Evolutionary conservation across 2,113 vertebrate species (phyloP).

Genomic region (Mustelus asterias): DNA sequence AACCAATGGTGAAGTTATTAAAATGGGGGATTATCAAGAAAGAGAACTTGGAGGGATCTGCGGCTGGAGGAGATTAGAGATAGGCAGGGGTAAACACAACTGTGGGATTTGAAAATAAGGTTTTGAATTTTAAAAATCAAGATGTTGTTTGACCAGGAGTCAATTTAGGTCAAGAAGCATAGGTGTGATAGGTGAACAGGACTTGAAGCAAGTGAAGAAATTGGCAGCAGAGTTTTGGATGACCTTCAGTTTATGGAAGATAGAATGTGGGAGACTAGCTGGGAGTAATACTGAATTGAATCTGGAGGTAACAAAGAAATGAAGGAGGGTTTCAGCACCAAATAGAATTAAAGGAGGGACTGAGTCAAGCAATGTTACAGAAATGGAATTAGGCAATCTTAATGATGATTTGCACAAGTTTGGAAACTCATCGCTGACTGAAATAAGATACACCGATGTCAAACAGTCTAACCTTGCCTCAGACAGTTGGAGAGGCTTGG

Average conservation of each 20-base stretch:
- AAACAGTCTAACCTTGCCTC: neutral
- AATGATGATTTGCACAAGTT: neutral
- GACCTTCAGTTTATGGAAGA: neutral
- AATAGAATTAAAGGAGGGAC: neutral
- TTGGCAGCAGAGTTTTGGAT: neutral
- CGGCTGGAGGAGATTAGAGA: neutral
- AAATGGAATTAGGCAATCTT: neutral
- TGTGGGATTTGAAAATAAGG: neutral
- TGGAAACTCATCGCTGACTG: neutral
- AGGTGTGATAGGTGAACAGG: neutral
- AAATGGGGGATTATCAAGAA: neutral
- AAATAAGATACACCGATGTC: neutral
- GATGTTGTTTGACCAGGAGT: neutral
- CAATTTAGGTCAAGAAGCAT: neutral
- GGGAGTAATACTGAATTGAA: neutral
- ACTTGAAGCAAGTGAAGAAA: neutral
- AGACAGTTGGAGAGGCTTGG: neutral
- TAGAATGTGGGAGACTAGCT: neutral
- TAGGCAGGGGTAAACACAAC: neutral
- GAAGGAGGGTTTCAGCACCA: neutral
- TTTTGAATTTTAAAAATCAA: neutral
- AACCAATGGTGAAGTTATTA: neutral
- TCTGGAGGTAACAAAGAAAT: neutral
- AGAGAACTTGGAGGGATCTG: neutral
- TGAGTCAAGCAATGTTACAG: no score